Evolutionary conservation across 2,888 invertebrate species (phyloP).

Genomic region (Gonocerus acuteangulatus): DNA sequence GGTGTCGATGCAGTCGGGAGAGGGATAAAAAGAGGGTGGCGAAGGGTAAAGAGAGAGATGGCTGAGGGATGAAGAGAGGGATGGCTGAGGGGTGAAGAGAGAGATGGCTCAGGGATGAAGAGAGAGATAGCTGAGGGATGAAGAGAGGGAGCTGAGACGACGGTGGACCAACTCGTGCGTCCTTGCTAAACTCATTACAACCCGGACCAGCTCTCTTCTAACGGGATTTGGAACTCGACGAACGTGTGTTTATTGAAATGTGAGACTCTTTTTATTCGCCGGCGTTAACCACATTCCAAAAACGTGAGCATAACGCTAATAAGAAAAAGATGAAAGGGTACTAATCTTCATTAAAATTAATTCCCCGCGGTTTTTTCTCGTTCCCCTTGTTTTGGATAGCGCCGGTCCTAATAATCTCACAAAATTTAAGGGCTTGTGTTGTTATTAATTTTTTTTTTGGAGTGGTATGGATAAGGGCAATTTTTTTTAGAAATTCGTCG

Average conservation of each 20-base stretch:
- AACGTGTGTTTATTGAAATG: slow-evolving; percentile 34
- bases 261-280: slow-evolving; percentile 23
- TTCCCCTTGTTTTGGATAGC: slow-evolving; percentile 1
- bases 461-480: too few relatives aligned
- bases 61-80: too few relatives aligned
- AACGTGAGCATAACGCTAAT: slow-evolving; percentile 21
- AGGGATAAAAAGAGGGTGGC: too few relatives aligned
- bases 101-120: too few relatives aligned
- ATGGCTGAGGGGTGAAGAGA: too few relatives aligned
- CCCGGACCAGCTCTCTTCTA: background rate
- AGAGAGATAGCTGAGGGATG: too few relatives aligned
- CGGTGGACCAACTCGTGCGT: background rate
- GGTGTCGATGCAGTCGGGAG: too few relatives aligned
- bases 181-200: slow-evolving; percentile 1
- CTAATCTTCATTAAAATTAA: slow-evolving; percentile 17
- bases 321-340: slow-evolving; percentile 18
- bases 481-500: too few relatives aligned
- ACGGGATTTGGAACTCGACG: slow-evolving; percentile 25
- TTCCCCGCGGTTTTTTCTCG: slow-evolving; percentile 1
- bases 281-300: slow-evolving; percentile 9
- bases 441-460: background rate
- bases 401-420: slow-evolving; percentile 5
- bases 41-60: too few relatives aligned
- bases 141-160: background rate
- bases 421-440: slow-evolving; percentile 1